phyloP scores from a whole-genome alignment of 92 coral and sea anemone species.

The Phymanthus crucifer region DNA sequence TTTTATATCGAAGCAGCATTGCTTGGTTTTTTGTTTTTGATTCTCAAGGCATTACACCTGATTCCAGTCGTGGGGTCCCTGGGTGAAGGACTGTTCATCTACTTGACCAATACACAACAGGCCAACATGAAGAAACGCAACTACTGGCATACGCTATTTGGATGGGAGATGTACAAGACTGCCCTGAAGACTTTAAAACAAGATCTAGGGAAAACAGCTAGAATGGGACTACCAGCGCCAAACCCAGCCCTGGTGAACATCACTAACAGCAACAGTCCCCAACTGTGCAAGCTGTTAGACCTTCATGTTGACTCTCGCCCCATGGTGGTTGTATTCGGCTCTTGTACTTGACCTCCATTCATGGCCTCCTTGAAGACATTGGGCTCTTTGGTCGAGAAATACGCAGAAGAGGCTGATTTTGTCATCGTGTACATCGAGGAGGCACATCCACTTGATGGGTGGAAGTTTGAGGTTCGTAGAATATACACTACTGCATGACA shows the following conservation, averaged over 20 bases:
- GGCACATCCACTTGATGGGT: slow-evolving; percentile 88
- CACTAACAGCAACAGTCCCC: slow-evolving; percentile 22
- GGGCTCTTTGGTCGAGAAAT: slow-evolving; percentile 59
- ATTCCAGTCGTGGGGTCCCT: background rate
- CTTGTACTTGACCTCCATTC: slow-evolving; percentile 88
- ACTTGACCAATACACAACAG: slow-evolving; percentile 11
- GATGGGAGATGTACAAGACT: slow-evolving; percentile 44
- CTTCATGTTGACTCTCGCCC: slow-evolving; percentile 57
- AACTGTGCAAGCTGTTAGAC: slow-evolving; percentile 36
- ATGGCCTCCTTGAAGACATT: slow-evolving; percentile 64
- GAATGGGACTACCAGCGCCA: slow-evolving; percentile 46
- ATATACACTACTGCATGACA: background rate
- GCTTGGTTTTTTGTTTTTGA: slow-evolving; percentile 1
- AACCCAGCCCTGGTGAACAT: slow-evolving; percentile 42
- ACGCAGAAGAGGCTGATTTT: slow-evolving; percentile 79
- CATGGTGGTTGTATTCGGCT: slow-evolving; percentile 78
- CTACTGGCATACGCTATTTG: background rate
- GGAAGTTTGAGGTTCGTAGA: slow-evolving; percentile 34
- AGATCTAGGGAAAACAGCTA: slow-evolving; percentile 49
- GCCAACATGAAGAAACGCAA: slow-evolving; percentile 23
- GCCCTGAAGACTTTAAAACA: slow-evolving; percentile 4
- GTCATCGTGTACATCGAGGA: slow-evolving; percentile 81
- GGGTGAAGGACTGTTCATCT: background rate
- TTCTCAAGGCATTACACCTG: background rate
- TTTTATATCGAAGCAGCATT: background rate